These are phyloP conservation scores for Plagodis pulveraria DNA, from an alignment of 2,888 invertebrate species.

Conservation along the genomic window DNA sequence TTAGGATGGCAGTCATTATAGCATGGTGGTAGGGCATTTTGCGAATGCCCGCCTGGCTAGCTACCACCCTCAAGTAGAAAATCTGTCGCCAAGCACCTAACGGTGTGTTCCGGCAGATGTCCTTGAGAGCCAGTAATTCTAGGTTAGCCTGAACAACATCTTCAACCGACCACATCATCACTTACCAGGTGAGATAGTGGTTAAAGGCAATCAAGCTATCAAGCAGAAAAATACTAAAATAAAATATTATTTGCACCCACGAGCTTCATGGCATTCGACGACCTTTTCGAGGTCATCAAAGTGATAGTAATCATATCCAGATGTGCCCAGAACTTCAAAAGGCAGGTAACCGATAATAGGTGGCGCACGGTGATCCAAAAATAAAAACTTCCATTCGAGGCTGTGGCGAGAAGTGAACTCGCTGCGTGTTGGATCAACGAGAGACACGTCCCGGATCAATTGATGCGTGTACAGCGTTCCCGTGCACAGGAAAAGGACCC, in stretches of 20 bases:
- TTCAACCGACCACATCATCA: no score
- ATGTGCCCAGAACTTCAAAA: slow-evolving; percentile 97
- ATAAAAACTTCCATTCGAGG: slow-evolving; percentile 98
- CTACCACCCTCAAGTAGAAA: no score
- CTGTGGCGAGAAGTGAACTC: slow-evolving; percentile 97
- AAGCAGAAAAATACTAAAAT: no score
- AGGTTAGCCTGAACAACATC: no score
- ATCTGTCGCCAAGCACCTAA: no score
- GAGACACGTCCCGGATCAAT: slow-evolving; percentile 93
- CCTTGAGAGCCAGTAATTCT: no score
- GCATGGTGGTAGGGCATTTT: no score
- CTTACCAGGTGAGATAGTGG: no score
- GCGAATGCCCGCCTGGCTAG: no score
- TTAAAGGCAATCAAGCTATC: no score
- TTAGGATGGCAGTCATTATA: no score
- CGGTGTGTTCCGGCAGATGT: no score
- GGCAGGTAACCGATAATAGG: slow-evolving; percentile 97
- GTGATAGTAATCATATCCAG: slow-evolving; percentile 98
- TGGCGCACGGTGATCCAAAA: slow-evolving; percentile 95
- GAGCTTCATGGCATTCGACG: slow-evolving; percentile 92
- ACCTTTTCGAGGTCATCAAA: slow-evolving; percentile 96
- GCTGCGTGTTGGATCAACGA: slow-evolving; percentile 89
- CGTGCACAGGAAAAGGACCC: slow-evolving; percentile 92
- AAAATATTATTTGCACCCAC: slow-evolving; percentile 82
- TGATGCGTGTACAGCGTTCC: slow-evolving; percentile 93